phyloP scores from a whole-genome alignment of 2,797 vertebrate genomes.

The Acipenser oxyrinchus region DNA sequence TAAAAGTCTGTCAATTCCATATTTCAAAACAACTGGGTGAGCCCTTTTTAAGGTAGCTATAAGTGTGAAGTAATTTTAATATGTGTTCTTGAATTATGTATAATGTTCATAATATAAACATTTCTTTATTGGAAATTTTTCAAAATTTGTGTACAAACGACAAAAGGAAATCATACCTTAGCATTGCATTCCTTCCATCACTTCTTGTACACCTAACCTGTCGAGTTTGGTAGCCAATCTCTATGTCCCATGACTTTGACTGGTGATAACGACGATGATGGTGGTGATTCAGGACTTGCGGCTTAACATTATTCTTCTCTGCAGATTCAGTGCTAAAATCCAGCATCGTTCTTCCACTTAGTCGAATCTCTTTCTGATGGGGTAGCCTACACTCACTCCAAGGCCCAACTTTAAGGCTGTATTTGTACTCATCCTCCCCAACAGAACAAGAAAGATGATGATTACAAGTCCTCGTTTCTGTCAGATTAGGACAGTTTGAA shows the following conservation, averaged over 20 bases:
- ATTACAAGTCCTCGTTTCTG: conserved; percentile 69
- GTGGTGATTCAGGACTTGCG: conserved; percentile 35
- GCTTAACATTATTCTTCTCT: conserved; percentile 54
- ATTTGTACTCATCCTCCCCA: conserved; percentile 67
- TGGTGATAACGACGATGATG: conserved; percentile 32
- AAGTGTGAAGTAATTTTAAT: too few species aligned
- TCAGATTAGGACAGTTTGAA: conserved; percentile 73
- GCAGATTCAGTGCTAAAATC: conserved; percentile 59
- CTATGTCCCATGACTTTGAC: conserved; percentile 53
- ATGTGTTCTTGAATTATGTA: too few species aligned
- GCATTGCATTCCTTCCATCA: conserved; percentile 67
- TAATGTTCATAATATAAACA: too few species aligned
- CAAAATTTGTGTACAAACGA: too few species aligned
- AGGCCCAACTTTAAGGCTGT: conserved; percentile 79
- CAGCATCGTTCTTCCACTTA: conserved; percentile 54
- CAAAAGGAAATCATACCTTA: conserved; percentile 68
- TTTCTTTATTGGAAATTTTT: too few species aligned
- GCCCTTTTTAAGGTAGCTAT: too few species aligned
- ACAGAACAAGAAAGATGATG: conserved; percentile 51
- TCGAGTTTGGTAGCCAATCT: conserved; percentile 82
- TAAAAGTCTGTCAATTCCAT: too few species aligned
- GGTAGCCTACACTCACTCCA: conserved; percentile 78
- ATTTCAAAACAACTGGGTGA: too few species aligned
- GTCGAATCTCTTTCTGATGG: conserved; percentile 56
- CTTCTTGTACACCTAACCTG: conserved; percentile 76